A percentile compares a stretch with the other conserved stretches of the same genome.
phyloP scores from a whole-genome alignment of 2,797 vertebrate species.

The Alauda arvensis region DNA sequence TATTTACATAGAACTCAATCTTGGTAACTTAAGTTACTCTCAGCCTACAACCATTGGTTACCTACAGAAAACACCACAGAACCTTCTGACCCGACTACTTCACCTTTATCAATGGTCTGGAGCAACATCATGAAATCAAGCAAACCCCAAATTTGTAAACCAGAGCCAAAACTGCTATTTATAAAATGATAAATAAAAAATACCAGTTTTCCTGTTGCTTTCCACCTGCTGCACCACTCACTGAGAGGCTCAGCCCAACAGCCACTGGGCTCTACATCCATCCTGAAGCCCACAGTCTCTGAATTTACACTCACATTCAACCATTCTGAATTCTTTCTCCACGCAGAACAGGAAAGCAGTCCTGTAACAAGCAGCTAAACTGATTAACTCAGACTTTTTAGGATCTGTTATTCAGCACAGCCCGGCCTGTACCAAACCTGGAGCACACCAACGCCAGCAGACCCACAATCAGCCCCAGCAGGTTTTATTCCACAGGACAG shows the following conservation, averaged over 20 bases:
- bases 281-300: background rate
- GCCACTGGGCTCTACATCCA: background rate
- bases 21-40: background rate
- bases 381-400: background rate
- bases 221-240: background rate
- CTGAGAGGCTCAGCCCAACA: fast-evolving
- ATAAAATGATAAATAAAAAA: background rate
- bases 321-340: background rate
- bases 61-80: background rate
- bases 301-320: background rate
- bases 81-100: background rate
- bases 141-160: background rate
- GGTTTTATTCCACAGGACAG: conserved; percentile 25
- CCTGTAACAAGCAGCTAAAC: background rate
- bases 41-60: background rate
- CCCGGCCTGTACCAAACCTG: background rate
- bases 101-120: background rate
- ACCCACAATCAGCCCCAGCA: background rate
- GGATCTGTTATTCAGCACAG: background rate
- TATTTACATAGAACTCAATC: background rate
- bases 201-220: background rate
- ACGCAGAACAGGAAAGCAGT: background rate
- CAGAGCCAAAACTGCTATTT: background rate
- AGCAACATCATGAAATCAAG: background rate
- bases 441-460: background rate